A percentile compares a stretch with the other conserved stretches of the same genome.
Evolutionary conservation across 2,113 vertebrate species (phyloP).

Genomic region (Plecturocebus donacophilus): DNA sequence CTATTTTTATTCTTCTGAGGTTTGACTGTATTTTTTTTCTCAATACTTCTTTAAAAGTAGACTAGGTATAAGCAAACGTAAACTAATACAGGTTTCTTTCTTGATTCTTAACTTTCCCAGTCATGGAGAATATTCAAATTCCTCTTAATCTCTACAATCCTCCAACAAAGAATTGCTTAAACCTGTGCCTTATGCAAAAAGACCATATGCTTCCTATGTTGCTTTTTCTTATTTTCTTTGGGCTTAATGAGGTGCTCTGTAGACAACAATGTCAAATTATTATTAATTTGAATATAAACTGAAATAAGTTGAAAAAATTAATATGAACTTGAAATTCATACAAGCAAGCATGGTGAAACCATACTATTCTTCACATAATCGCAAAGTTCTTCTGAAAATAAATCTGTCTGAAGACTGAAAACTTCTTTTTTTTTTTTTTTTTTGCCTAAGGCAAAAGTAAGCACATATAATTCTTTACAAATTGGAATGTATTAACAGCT

Average conservation of each 20-base stretch:
- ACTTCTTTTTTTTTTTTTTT: slow-evolving; percentile 48
- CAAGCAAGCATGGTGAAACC: not conserved
- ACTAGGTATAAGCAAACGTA: not conserved
- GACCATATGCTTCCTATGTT: not conserved
- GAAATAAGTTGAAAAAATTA: not conserved
- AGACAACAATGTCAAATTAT: not conserved
- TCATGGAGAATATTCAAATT: not conserved
- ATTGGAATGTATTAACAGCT: not conserved
- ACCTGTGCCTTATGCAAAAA: not conserved
- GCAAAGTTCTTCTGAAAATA: not conserved
- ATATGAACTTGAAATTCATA: not conserved
- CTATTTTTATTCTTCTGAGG: not conserved
- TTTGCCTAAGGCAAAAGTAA: not conserved
- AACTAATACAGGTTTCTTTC: not conserved
- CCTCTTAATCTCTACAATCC: not conserved
- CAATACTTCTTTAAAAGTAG: slow-evolving; percentile 11
- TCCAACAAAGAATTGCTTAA: not conserved
- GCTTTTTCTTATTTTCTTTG: not conserved
- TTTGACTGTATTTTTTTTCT: not conserved
- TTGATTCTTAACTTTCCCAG: not conserved
- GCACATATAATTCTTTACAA: not conserved
- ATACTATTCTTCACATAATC: slow-evolving; percentile 10
- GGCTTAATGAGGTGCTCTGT: not conserved
- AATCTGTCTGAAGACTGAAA: not conserved
- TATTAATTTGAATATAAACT: not conserved